Percentiles rank a stretch among this genome's conserved stretches.
Conservation (phyloP, 64 coral and sea anemone species). For the Acropora tenuis region DNA sequence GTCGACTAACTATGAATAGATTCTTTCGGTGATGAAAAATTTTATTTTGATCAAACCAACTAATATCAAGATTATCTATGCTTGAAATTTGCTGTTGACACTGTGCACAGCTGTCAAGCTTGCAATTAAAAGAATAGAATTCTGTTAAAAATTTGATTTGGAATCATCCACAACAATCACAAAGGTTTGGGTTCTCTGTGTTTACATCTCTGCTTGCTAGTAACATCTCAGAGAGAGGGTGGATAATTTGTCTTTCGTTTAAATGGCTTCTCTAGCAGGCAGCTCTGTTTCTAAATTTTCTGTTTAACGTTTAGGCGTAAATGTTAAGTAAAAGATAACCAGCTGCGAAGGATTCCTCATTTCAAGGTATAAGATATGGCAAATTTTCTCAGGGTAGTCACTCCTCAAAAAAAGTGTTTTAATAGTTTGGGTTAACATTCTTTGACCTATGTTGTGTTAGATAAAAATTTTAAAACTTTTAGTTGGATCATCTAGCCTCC, state of each 20-base stretch:
- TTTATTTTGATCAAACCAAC: background rate
- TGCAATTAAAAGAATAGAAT: no score
- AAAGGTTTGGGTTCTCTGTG: background rate
- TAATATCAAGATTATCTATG: conserved; percentile 1
- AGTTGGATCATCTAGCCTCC: background rate
- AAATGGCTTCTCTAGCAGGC: background rate
- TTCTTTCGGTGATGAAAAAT: conserved; percentile 2
- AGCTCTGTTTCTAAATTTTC: conserved; percentile 6
- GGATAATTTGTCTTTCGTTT: background rate
- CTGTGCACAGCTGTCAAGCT: no score
- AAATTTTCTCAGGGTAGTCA: background rate
- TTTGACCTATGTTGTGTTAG: conserved; percentile 2
- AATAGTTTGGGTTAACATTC: background rate
- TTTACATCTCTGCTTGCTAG: conserved; percentile 1
- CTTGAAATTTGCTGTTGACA: no score
- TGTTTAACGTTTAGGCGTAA: no score
- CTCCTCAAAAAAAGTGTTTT: background rate
- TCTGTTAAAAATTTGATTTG: no score
- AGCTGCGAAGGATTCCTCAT: no score
- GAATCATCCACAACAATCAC: no score
- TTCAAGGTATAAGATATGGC: no score
- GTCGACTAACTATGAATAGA: no score
- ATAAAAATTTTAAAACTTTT: background rate
- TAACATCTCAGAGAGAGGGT: conserved; percentile 2
- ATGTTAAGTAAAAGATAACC: no score